Percentiles rank a stretch among this genome's conserved stretches.
phyloP scores from a whole-genome alignment of 2,113 vertebrate species.

The Nycticorax nycticorax region DNA sequence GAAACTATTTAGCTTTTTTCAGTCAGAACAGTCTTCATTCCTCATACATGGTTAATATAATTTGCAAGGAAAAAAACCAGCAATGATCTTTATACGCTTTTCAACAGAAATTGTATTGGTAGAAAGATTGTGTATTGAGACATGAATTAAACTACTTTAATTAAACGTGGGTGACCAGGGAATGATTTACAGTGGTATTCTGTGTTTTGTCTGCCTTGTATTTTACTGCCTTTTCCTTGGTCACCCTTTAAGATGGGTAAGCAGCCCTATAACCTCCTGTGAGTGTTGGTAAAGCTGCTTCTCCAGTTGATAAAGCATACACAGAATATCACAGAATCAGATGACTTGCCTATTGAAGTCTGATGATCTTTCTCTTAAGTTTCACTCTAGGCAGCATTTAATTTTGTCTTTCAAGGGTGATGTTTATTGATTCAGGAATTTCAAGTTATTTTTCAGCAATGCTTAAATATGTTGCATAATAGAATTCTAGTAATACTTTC shows the following conservation, averaged over 20 bases:
- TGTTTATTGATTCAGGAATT: background rate
- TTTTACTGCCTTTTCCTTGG: background rate
- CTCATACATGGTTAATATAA: background rate
- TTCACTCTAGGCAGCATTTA: accelerated
- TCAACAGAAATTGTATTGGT: background rate
- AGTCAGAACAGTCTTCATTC: background rate
- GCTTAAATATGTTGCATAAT: background rate
- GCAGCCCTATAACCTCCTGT: background rate
- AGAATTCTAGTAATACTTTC: background rate
- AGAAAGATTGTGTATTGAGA: background rate
- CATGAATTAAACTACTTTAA: background rate
- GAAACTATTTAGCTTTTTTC: background rate
- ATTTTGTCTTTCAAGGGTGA: background rate
- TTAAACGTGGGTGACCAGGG: background rate
- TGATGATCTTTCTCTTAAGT: background rate
- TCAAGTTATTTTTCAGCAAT: background rate
- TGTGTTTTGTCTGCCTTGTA: background rate
- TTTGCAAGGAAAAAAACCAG: background rate
- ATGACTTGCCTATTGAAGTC: background rate
- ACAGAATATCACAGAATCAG: background rate
- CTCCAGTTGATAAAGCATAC: background rate
- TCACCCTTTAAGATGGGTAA: background rate
- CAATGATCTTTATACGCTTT: background rate
- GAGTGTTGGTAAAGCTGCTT: background rate
- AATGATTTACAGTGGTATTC: background rate